phyloP scores from a whole-genome alignment of 2,113 vertebrate species.

The Galemys pyrenaicus region DNA sequence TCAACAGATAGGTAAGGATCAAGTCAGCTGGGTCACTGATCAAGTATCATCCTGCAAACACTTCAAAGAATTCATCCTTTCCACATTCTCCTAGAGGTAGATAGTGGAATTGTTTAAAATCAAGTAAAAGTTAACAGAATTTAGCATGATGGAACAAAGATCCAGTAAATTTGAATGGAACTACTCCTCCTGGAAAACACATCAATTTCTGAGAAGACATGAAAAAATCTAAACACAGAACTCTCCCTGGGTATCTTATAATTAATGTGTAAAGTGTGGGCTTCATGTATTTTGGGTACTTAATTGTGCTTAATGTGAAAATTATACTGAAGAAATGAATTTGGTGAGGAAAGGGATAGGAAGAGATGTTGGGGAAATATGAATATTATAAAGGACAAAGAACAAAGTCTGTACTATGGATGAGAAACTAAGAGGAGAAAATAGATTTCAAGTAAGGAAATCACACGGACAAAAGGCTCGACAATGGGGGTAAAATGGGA shows the following conservation, averaged over 20 bases:
- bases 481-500: too few relatives aligned
- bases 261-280: neutral
- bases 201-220: neutral
- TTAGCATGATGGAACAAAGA: conserved; percentile 27
- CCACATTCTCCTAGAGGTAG: neutral
- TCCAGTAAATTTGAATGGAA: neutral
- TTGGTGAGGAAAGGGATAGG: neutral
- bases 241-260: neutral
- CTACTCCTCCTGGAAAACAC: neutral
- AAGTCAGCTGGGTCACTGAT: neutral
- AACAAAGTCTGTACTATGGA: neutral
- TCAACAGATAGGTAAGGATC: neutral
- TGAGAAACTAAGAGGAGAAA: neutral
- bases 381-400: neutral
- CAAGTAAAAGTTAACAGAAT: neutral
- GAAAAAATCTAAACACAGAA: neutral
- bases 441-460: neutral
- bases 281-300: neutral
- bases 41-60: neutral
- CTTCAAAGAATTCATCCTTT: neutral
- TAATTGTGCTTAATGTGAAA: neutral
- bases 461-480: neutral
- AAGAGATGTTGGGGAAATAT: neutral
- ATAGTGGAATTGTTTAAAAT: neutral
- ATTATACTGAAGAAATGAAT: neutral